Conservation (phyloP, 2,888 invertebrate genomes). For the Cantharis lateralis region DNA sequence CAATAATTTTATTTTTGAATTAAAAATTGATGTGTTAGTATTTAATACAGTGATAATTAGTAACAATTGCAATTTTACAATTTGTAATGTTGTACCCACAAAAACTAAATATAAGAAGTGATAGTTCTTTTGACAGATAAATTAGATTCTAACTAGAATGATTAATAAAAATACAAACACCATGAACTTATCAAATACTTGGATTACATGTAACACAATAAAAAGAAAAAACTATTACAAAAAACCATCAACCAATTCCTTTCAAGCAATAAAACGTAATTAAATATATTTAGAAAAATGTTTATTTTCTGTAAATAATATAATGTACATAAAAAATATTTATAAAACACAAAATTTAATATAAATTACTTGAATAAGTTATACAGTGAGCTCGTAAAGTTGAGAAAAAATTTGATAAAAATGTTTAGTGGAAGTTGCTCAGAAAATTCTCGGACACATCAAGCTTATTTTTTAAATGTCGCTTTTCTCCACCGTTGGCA, state of each 20-base stretch:
- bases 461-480: too few relatives aligned
- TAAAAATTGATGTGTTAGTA: neutral
- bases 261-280: neutral
- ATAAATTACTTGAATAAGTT: neutral
- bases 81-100: constrained; percentile 18
- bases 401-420: too few relatives aligned
- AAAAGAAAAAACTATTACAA: neutral
- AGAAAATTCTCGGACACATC: too few relatives aligned
- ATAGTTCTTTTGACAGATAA: neutral
- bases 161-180: neutral
- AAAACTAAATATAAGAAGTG: neutral
- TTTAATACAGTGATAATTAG: neutral
- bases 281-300: neutral
- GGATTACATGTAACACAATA: neutral
- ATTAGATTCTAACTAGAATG: constrained; percentile 1
- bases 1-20: constrained; percentile 3
- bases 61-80: constrained; percentile 30
- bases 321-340: neutral
- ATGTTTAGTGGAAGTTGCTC: too few relatives aligned
- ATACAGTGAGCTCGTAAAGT: neutral
- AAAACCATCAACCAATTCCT: neutral
- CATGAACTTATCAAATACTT: neutral
- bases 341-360: constrained; percentile 1
- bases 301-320: neutral
- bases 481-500: too few relatives aligned